Evolutionary conservation across 2,113 vertebrate species (phyloP).

Genomic region (Rana temporaria): DNA sequence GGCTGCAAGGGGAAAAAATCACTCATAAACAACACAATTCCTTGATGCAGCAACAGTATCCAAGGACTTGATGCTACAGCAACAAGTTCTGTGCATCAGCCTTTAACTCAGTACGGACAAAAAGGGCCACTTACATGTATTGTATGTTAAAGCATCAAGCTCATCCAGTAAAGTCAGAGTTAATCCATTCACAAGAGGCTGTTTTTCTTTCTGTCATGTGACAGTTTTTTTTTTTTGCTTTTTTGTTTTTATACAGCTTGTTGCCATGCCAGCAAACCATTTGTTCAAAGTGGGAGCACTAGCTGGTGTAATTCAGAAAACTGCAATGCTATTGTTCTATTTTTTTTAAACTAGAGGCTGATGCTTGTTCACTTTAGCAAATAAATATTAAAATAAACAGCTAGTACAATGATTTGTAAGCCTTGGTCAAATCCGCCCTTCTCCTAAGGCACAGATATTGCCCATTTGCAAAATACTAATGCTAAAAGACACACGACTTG

Average conservation of each 20-base stretch:
- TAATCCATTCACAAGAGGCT: slow-evolving; percentile 25
- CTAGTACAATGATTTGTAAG: no score
- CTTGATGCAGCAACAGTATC: slow-evolving; percentile 46
- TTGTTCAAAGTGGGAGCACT: slow-evolving; percentile 49
- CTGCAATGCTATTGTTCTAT: slow-evolving; percentile 21
- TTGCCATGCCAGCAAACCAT: slow-evolving; percentile 56
- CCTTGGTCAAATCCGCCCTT: neutral
- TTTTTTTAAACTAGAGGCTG: neutral
- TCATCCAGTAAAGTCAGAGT: neutral
- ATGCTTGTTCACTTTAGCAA: neutral
- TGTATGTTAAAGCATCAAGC: neutral
- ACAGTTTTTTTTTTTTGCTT: neutral
- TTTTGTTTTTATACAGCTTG: slow-evolving; percentile 32
- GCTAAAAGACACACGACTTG: no score
- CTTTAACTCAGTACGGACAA: slow-evolving; percentile 19
- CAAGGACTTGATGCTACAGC: slow-evolving; percentile 61
- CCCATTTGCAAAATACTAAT: no score
- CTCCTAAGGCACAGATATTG: no score
- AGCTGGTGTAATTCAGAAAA: slow-evolving; percentile 55
- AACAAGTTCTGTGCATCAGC: slow-evolving; percentile 59
- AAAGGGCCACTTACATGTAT: neutral
- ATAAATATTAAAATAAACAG: neutral
- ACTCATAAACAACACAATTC: slow-evolving; percentile 34
- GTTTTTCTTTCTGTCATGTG: slow-evolving; percentile 39
- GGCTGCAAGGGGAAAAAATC: slow-evolving; percentile 28